A percentile compares a stretch with the other conserved stretches of the same genome.
These are phyloP conservation scores for Tribolium madens DNA, from an alignment of 1,140 invertebrate species.

Conservation along the genomic window DNA sequence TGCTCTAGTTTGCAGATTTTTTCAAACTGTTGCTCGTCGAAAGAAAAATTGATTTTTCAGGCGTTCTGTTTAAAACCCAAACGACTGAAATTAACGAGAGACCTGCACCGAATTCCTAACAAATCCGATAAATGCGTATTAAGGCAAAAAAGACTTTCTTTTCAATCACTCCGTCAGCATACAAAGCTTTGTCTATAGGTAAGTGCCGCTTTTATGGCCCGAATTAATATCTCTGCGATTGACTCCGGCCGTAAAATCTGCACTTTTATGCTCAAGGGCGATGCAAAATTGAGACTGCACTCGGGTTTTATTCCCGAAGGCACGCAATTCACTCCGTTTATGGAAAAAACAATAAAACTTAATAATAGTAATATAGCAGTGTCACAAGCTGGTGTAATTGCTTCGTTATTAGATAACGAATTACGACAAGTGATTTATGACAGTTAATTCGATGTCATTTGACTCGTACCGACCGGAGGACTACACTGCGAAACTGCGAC, in stretches of 20 bases:
- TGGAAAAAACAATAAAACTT: conserved; percentile 41
- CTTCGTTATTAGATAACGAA: conserved; percentile 41
- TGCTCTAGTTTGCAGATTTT: not conserved
- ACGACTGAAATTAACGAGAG: conserved; percentile 34
- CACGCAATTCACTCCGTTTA: not conserved
- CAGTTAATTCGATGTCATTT: conserved; percentile 46
- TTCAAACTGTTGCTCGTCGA: not conserved
- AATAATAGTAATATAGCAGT: conserved; percentile 46
- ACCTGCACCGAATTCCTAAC: conserved; percentile 19
- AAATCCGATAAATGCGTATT: too few relatives aligned
- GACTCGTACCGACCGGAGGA: conserved; percentile 8
- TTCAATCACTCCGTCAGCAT: not conserved
- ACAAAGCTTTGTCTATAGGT: not conserved
- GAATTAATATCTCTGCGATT: conserved; percentile 21
- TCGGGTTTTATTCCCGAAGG: not conserved
- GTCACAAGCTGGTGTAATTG: conserved; percentile 43
- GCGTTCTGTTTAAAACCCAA: too few relatives aligned
- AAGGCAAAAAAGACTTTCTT: not conserved
- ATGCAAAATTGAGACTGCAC: conserved; percentile 17
- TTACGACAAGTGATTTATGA: conserved; percentile 46
- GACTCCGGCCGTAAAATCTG: conserved; percentile 6
- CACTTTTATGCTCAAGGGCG: conserved; percentile 4
- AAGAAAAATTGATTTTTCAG: not conserved
- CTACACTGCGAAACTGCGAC: too few relatives aligned
- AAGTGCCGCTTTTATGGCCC: not conserved